Evolutionary conservation across 2,888 invertebrate genomes (phyloP).

Genomic region (Mesoligia furuncula): DNA sequence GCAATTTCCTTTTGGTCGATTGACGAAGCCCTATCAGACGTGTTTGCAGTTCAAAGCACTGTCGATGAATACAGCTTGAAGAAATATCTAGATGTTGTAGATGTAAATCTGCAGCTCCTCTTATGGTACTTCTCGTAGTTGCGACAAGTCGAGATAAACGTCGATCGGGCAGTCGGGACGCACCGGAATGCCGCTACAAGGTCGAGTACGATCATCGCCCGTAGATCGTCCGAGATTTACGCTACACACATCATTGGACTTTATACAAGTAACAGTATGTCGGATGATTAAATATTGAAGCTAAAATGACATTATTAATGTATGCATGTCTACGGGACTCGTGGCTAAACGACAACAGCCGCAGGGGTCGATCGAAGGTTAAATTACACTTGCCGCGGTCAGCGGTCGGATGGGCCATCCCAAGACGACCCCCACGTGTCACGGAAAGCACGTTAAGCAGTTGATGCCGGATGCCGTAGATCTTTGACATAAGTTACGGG

Average conservation of each 20-base stretch:
- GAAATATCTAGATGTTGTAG: neutral
- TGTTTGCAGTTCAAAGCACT: neutral
- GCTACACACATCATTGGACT: conserved; percentile 54
- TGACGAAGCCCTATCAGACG: neutral
- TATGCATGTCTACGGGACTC: neutral
- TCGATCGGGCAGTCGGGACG: conserved; percentile 49
- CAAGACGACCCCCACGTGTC: neutral
- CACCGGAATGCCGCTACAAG: conserved; percentile 84
- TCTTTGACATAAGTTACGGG: neutral
- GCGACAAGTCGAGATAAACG: conserved; percentile 54
- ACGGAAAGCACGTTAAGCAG: neutral
- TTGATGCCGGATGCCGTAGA: neutral
- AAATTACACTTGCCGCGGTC: neutral
- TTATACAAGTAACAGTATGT: conserved; percentile 28
- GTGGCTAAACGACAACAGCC: neutral
- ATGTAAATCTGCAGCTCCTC: conserved; percentile 33
- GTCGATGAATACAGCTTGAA: neutral
- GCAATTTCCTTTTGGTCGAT: neutral
- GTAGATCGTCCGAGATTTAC: conserved; percentile 76
- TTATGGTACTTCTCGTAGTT: conserved; percentile 36
- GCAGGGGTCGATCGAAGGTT: neutral
- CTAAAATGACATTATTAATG: neutral
- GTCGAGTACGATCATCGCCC: conserved; percentile 87
- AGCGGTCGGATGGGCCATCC: neutral
- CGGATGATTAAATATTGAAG: conserved; percentile 25